phyloP scores from a whole-genome alignment of 2,113 vertebrate genomes.

The Chinchilla lanigera region DNA sequence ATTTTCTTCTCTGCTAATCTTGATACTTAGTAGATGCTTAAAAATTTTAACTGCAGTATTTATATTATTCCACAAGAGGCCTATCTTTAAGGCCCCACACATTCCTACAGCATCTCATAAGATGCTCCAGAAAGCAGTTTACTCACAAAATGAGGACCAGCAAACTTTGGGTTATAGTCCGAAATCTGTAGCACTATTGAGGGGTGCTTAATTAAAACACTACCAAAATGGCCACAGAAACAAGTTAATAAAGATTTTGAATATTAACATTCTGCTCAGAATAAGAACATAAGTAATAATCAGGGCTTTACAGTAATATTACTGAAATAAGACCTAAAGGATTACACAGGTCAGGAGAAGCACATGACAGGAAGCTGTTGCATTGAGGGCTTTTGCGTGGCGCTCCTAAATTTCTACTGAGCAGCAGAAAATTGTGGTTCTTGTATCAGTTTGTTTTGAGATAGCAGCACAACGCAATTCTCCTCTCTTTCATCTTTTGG shows the following conservation, averaged over 20 bases:
- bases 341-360: not conserved
- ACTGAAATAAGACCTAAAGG: not conserved
- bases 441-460: not conserved
- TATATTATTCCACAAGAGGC: not conserved
- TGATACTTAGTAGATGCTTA: not conserved
- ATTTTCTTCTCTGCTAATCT: not conserved
- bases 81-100: not conserved
- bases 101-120: not conserved
- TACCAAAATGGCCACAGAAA: constrained; percentile 26
- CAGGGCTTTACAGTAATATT: not conserved
- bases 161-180: not conserved
- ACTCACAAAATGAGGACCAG: constrained; percentile 5
- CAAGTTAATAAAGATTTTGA: not conserved
- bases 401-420: not conserved
- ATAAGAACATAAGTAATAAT: not conserved
- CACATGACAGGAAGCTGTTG: not conserved
- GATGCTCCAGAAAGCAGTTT: not conserved
- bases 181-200: not conserved
- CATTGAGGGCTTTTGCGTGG: not conserved
- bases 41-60: not conserved
- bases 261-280: constrained; percentile 9
- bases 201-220: not conserved
- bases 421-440: not conserved
- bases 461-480: not conserved
- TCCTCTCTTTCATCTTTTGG: not conserved